Conservation (phyloP, 2,888 invertebrate species). For the Melanargia galathea region DNA sequence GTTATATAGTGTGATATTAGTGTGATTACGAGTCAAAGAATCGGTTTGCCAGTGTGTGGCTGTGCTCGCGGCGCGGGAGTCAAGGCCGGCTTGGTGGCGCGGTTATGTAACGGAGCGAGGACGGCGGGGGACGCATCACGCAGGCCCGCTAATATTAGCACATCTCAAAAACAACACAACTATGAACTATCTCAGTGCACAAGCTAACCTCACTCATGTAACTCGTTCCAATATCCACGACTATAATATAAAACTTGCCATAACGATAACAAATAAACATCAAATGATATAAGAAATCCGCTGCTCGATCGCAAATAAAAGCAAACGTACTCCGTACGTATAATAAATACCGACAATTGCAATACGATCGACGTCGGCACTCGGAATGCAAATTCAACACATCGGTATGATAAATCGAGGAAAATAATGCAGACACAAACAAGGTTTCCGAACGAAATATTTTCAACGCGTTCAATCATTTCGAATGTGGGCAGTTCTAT, state of each 20-base stretch:
- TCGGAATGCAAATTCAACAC: constrained; percentile 22
- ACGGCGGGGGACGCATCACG: constrained; percentile 65
- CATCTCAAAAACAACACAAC: constrained; percentile 69
- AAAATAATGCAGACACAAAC: constrained; percentile 17
- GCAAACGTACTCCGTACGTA: not conserved
- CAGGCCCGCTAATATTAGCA: constrained; percentile 73
- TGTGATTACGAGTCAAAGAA: constrained; percentile 25
- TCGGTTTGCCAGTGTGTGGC: constrained; percentile 38
- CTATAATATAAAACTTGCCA: not conserved
- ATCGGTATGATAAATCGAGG: constrained; percentile 3
- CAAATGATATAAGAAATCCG: constrained; percentile 6
- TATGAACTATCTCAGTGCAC: constrained; percentile 52
- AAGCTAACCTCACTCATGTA: constrained; percentile 41
- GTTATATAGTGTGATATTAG: too few relatives aligned
- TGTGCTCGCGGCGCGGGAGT: constrained; percentile 72
- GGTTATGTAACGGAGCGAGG: constrained; percentile 68
- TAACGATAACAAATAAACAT: not conserved
- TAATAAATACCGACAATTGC: not conserved
- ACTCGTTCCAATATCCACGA: constrained; percentile 28
- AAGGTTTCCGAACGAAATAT: not conserved
- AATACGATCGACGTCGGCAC: not conserved
- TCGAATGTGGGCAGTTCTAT: not conserved
- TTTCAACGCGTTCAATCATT: not conserved
- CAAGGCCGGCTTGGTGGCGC: constrained; percentile 74
- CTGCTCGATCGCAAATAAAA: constrained; percentile 6